These are phyloP conservation scores for Rhagium mordax DNA, from an alignment of 2,888 invertebrate species.

Conservation along the genomic window DNA sequence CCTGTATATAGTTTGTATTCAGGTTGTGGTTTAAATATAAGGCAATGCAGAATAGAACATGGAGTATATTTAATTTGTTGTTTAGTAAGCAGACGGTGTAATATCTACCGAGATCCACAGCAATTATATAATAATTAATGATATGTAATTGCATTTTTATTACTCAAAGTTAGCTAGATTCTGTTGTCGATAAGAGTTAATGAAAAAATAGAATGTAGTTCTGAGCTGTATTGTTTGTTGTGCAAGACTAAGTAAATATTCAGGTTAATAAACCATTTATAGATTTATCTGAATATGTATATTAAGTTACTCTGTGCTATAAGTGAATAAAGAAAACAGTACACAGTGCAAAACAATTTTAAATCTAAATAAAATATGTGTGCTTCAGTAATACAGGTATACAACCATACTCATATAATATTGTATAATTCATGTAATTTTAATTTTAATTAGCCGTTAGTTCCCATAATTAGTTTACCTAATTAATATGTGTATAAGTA, in stretches of 20 bases:
- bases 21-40: background rate
- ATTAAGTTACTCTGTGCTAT: constrained; percentile 23
- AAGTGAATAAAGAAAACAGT: constrained; percentile 30
- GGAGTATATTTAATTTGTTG: background rate
- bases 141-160: background rate
- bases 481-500: constrained; percentile 18
- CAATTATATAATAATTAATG: no score
- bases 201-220: constrained; percentile 15
- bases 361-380: constrained; percentile 17
- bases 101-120: background rate
- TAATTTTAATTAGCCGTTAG: constrained; percentile 13
- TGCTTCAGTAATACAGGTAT: constrained; percentile 25
- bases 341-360: constrained; percentile 15
- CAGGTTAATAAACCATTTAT: constrained; percentile 43
- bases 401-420: constrained; percentile 16
- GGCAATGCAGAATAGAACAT: background rate
- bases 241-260: constrained; percentile 34
- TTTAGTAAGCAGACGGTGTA: background rate
- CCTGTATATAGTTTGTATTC: background rate
- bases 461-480: constrained; percentile 10
- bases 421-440: constrained; percentile 14
- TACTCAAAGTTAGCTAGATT: background rate
- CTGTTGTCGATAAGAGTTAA: constrained; percentile 1
- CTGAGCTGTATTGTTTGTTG: constrained; percentile 26
- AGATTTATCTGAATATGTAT: constrained; percentile 43